Evolutionary conservation across 2,113 vertebrate species (phyloP), one percentile per base, ranked within the genome.

Genomic region (Ictidomys tridecemlineatus): DNA sequence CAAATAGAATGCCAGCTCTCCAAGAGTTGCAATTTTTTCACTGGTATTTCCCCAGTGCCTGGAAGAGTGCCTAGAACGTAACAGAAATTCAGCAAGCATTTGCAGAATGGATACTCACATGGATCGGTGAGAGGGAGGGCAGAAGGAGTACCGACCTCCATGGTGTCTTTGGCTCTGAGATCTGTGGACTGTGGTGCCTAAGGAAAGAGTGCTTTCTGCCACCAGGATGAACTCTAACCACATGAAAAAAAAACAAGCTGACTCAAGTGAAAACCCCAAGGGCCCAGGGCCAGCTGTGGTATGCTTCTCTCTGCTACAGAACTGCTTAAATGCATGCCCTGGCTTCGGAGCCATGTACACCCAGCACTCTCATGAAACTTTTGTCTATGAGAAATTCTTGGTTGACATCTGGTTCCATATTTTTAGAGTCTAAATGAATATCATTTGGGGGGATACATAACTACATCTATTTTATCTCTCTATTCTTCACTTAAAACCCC

Each of bases 351-450:
- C 87, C 65, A 8, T 0, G 14, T 0, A 34, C 12, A 39, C 22
- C 7, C 42, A n/a, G 82, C 17, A 30, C 37, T 48, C 80, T 69
- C 74, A 32, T 77, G 24, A 86, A 72, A 53, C 42, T 4, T 45
- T 1, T 37, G 4, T 63, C 83, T 56, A 1, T 14, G 8, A 51
- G 67, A 87, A 84, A 86, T 22, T 63, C 58, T 73, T 65, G 42
- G 30, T 7, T 73, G n/a, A n/a, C 42, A 45, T 61, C 84, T 45
- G n/a, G 32, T 37, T 72, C 56, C 12, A 20, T 39, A 82, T 83
- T 95, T 77, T 86, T 37, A 72, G 34, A 37, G 39, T 74, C 56
- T 87, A 92, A 79, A 77, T 53, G 67, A 78, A 53, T 53, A 85
- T 22, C 5, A 42, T 34, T 73, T 22, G 12, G 32, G 51, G 39